Evolutionary conservation across 2,113 vertebrate species (phyloP).

Genomic region (Rallus limicola): DNA sequence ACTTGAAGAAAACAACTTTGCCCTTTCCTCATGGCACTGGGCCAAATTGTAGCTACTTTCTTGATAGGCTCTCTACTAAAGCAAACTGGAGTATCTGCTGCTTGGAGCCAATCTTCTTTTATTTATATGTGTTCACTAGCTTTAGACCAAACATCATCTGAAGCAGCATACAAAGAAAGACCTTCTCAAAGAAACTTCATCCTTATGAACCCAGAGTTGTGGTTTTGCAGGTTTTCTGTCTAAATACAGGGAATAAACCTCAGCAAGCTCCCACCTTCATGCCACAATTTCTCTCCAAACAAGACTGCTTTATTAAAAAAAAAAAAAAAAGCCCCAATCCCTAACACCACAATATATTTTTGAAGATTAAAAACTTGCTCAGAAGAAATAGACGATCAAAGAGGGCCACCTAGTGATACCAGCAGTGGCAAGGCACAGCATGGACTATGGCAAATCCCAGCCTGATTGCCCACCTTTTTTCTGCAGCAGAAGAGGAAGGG

Average conservation of each 20-base stretch:
- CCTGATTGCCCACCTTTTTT: background rate
- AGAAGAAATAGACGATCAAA: background rate
- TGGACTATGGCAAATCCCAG: background rate
- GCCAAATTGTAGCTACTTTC: background rate
- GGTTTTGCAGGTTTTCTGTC: background rate
- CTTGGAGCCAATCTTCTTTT: background rate
- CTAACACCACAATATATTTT: background rate
- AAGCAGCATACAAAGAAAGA: background rate
- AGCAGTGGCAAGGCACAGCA: background rate
- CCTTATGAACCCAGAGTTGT: background rate
- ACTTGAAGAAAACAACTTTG: background rate
- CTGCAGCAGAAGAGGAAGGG: background rate
- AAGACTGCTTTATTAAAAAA: background rate
- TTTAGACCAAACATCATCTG: background rate
- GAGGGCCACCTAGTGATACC: slow-evolving; percentile 8
- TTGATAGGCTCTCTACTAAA: background rate
- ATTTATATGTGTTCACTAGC: background rate
- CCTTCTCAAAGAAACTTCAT: background rate
- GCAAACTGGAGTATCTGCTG: background rate
- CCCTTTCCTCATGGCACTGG: background rate
- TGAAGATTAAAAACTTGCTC: slow-evolving; percentile 5
- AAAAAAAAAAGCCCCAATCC: rapidly evolving
- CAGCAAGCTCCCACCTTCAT: background rate
- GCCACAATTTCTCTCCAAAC: background rate
- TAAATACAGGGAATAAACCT: background rate